Percentiles rank a stretch among this genome's conserved stretches.
phyloP scores from a whole-genome alignment of 92 coral and sea anemone genomes.

The Pocillopora meandrina region DNA sequence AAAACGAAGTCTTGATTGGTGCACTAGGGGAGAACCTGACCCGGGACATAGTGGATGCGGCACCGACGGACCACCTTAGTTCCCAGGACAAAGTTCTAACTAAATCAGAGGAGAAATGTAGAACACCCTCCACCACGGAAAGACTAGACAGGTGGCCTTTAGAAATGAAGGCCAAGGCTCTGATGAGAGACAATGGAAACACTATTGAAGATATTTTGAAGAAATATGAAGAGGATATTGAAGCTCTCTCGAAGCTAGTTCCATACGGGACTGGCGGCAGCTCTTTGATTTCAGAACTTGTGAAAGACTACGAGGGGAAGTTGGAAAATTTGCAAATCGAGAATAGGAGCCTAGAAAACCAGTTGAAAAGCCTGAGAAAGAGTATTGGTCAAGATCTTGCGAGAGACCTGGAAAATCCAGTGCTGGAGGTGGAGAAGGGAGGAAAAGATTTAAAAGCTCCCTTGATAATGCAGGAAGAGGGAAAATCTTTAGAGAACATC shows the following conservation, averaged over 20 bases:
- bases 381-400: slow-evolving; percentile 38
- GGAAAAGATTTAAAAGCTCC: background rate
- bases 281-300: slow-evolving; percentile 24
- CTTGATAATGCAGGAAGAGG: background rate
- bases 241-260: slow-evolving; percentile 30
- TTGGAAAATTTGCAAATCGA: slow-evolving; percentile 10
- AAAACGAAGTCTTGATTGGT: background rate
- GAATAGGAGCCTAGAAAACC: slow-evolving; percentile 8
- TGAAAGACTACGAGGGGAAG: slow-evolving; percentile 30
- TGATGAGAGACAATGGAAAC: slow-evolving; percentile 38
- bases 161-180: background rate
- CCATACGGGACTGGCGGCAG: slow-evolving; percentile 2
- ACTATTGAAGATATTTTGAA: slow-evolving; percentile 52
- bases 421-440: background rate
- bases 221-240: slow-evolving; percentile 39
- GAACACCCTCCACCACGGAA: background rate
- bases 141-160: background rate
- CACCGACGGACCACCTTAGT: background rate
- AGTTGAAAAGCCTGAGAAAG: background rate
- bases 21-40: slow-evolving; percentile 1
- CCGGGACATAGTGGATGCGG: background rate
- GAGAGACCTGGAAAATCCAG: slow-evolving; percentile 8
- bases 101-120: background rate
- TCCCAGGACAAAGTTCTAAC: background rate
- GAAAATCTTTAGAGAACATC: slow-evolving; percentile 48